Percentiles rank a stretch among this genome's conserved stretches.
phyloP scores from a whole-genome alignment of 2,888 invertebrate species.

The Macrosiphum euphorbiae region DNA sequence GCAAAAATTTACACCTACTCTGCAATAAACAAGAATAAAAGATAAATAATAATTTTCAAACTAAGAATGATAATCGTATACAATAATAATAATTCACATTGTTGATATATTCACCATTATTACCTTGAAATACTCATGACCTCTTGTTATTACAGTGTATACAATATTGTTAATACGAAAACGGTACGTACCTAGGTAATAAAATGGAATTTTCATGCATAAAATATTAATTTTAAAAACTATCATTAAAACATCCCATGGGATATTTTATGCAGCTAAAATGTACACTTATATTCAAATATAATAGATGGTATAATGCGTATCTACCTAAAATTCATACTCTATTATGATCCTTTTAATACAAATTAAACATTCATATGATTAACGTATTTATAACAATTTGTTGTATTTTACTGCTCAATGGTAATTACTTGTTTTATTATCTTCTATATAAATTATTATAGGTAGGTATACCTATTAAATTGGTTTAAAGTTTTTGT shows the following conservation, averaged over 20 bases:
- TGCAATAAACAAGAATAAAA: neutral
- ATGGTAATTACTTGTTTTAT: neutral
- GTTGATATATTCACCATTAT: conserved; percentile 35
- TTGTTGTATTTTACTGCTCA: neutral
- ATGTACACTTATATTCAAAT: conserved; percentile 1
- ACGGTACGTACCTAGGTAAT: conserved; percentile 27
- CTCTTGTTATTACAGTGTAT: conserved; percentile 28
- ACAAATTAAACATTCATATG: neutral
- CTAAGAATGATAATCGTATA: neutral
- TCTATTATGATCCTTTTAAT: neutral
- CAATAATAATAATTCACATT: conserved; percentile 17
- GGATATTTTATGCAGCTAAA: conserved; percentile 27
- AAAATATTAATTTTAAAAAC: conserved; percentile 38
- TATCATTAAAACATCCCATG: conserved; percentile 46
- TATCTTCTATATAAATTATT: neutral
- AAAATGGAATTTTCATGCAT: conserved; percentile 49
- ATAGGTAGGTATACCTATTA: neutral
- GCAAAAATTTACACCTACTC: neutral
- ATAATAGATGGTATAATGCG: neutral
- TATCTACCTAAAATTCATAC: neutral
- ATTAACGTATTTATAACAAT: neutral
- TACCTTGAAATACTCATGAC: conserved; percentile 48
- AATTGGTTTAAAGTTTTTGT: neutral
- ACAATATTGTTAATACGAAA: conserved; percentile 37
- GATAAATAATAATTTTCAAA: neutral